These are phyloP conservation scores for Micrasema minimum DNA, from an alignment of 1,140 invertebrate genomes.

Conservation along the genomic window DNA sequence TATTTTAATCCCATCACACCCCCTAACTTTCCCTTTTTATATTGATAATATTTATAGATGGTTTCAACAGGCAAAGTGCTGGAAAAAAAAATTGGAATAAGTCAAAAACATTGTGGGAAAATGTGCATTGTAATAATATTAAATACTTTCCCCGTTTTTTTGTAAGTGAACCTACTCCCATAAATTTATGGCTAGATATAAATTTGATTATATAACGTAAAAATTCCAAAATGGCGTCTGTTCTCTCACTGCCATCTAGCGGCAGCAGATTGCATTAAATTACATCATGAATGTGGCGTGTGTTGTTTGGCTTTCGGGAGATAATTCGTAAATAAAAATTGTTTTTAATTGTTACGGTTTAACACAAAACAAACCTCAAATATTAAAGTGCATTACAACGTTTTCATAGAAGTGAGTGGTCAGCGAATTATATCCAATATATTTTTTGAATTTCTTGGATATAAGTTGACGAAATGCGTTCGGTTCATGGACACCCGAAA, in stretches of 20 bases:
- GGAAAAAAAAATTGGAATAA: too few relatives aligned
- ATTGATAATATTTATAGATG: too few relatives aligned
- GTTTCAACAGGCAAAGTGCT: too few relatives aligned
- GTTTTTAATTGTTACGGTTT: conserved; percentile 42
- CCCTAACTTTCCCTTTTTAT: too few relatives aligned
- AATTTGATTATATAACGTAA: conserved; percentile 16
- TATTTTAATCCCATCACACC: too few relatives aligned
- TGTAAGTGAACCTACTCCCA: not conserved
- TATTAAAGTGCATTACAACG: conserved; percentile 25
- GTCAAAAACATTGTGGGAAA: too few relatives aligned
- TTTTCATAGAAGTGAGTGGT: conserved; percentile 28
- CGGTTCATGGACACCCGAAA: conserved; percentile 63
- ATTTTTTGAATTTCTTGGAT: conserved; percentile 34
- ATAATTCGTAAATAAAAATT: conserved; percentile 67
- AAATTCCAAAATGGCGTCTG: conserved; percentile 29
- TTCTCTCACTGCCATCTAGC: conserved; percentile 40
- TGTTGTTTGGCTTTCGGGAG: conserved; percentile 65
- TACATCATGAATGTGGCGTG: conserved; percentile 68
- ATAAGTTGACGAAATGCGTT: conserved; percentile 55
- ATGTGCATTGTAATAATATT: too few relatives aligned
- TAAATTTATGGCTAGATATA: conserved; percentile 7
- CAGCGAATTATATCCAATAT: conserved; percentile 22
- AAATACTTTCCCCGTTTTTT: too few relatives aligned
- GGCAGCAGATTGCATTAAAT: conserved; percentile 25
- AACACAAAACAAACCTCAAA: conserved; percentile 30